Base-by-base conservation (phyloP, 2,797 vertebrate genomes). In the Coregonus ussuriensis region DNA sequence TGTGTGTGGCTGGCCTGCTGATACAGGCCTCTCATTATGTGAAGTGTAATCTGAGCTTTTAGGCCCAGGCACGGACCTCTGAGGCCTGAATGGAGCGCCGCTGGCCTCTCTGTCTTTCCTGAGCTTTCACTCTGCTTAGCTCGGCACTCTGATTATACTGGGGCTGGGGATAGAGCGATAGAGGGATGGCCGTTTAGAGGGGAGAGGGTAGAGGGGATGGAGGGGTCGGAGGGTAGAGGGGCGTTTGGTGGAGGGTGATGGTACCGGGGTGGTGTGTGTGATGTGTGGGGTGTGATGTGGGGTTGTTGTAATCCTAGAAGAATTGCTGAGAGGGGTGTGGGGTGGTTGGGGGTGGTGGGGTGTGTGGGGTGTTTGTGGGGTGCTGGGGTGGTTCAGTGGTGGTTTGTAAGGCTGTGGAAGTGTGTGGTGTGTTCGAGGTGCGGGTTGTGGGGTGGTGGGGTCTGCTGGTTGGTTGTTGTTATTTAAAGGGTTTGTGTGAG, bases 21-120 rank as follows among this genome's bases (percentile, higher is more conserved):
- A 95, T 93, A 93, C 92, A 95, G 94, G 91, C 89, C 90, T 94
- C 93, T 92, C 92, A 93, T 95, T 95, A 95, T 95, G 94, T 94
- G 87, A 77, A 65, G 83, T 93, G 94, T 95, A 95, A 95, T 95
- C 93, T 93, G 92, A 95, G 94, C 94, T 94, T 94, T 95, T 87
- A 89, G 92, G 92, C 87, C 88, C 84, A 77, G 78, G 78, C 78
- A 29, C 81, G 89, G 87, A 91, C 92, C 90, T 85, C 79, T 84
- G 88, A 83, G 81, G 72, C 65, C 90, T 94, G 93, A 94, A 94
- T 93, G 92, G 93, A 86, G 78, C 86, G 51, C 76, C 75, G 79
- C 84, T 72, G 89, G 87, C 90, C 87, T 89, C 87, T 74, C 90
- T 86, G 92, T 90, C 91, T 93, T 94, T 94, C 93, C 94, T 93